Base-by-base conservation (phyloP, 2,797 vertebrate genomes). In the Sebastiscus albofasciatus region DNA sequence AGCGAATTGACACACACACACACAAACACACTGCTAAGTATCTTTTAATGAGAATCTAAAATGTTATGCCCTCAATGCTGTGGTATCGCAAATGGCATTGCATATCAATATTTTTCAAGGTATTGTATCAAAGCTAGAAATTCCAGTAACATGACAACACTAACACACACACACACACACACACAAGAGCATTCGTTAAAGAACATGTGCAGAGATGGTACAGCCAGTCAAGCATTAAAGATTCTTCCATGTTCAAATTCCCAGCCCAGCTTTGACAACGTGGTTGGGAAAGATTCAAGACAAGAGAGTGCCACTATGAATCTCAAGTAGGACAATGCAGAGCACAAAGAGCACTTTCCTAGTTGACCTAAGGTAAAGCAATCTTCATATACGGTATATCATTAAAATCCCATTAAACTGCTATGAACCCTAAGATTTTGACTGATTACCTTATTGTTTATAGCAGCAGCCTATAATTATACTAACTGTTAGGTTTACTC, bases 361-460 rank as follows among this genome's bases (percentile, higher is more conserved):
- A 18, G 10, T 13, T 75, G 74, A 22, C 66, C 24, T 18, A 9
- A 59, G 8, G 36, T n/a, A 67, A 76, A 72, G 36, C 22, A 26
- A 34, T 39, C 34, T 20, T 10, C 8, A 29, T 18, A 24, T 20
- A 22, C 1, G 0, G 39, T 42, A 18, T 42, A 64, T 42, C 36
- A 65, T 39, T 26, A 18, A 66, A 52, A 62, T 42, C 39, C 36
- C 6, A 42, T 18, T 64, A 58, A 80, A 39, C 29, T 18, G 14
- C 54, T 29, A 27, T 5, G 9, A 67, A 55, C n/a, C 36, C 42
- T 64, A 7, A 62, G 10, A 67, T 67, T 65, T 22, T 56, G 42
- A 72, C 29, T 11, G 52, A 80, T 74, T 62, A 54, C 16, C 20
- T 31, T 75, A 71, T 61, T 78, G 69, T 74, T 77, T 36, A 20